phyloP scores from a whole-genome alignment of 2,888 invertebrate genomes.

The Anthoptus insignis region DNA sequence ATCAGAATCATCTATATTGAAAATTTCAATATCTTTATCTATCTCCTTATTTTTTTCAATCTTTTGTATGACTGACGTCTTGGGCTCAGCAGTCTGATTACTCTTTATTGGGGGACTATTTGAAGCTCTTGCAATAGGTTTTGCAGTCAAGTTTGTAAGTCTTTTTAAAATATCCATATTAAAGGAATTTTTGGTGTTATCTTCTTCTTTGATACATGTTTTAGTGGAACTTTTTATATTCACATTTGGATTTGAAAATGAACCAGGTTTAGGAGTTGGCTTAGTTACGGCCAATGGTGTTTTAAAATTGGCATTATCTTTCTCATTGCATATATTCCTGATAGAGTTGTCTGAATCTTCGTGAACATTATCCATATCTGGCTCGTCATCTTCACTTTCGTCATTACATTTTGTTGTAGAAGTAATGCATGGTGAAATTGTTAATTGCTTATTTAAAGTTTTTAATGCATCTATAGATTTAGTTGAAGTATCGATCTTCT shows the following conservation, averaged over 20 bases:
- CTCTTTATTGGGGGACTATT: constrained; percentile 43
- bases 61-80: constrained; percentile 47
- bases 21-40: constrained; percentile 71
- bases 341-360: constrained; percentile 32
- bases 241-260: constrained; percentile 39
- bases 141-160: constrained; percentile 67
- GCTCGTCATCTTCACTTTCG: constrained; percentile 50
- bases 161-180: constrained; percentile 64
- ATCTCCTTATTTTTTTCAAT: constrained; percentile 52
- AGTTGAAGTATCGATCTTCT: background rate
- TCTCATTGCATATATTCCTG: constrained; percentile 37
- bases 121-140: constrained; percentile 56
- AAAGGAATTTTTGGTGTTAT: constrained; percentile 49
- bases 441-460: constrained; percentile 60
- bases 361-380: constrained; percentile 43
- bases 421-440: constrained; percentile 42
- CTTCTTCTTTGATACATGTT: constrained; percentile 42
- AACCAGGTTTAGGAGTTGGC: constrained; percentile 36
- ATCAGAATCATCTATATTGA: constrained; percentile 78
- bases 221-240: constrained; percentile 31
- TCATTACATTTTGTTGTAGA: constrained; percentile 24
- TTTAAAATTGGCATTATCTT: constrained; percentile 34
- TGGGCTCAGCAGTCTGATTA: constrained; percentile 34
- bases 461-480: constrained; percentile 56
- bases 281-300: constrained; percentile 18